Evolutionary conservation across 2,888 invertebrate species (phyloP).

Genomic region (Drosophila anomelani): DNA sequence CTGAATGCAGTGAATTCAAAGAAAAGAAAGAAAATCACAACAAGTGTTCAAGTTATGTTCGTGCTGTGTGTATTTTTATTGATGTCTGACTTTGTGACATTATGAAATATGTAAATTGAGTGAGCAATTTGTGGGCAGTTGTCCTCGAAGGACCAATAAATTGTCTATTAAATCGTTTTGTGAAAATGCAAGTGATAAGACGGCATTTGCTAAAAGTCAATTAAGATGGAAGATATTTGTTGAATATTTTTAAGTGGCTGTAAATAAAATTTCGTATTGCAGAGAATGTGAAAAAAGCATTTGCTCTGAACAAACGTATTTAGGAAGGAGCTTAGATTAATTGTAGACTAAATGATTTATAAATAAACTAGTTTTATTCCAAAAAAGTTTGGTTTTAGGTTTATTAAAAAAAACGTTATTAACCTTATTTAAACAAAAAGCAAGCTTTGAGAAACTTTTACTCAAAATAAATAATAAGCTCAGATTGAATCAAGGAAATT

Average conservation of each 20-base stretch:
- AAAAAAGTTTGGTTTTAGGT: too few species aligned
- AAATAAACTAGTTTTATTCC: too few species aligned
- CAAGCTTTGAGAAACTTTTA: too few species aligned
- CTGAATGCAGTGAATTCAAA: neutral
- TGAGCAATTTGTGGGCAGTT: conserved; percentile 12
- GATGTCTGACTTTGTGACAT: conserved; percentile 5
- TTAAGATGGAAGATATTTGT: neutral
- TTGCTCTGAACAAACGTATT: too few species aligned
- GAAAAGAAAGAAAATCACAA: conserved; percentile 1
- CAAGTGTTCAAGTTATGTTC: neutral
- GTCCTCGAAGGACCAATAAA: conserved; percentile 2
- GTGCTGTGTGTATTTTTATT: conserved; percentile 8
- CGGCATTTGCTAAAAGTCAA: neutral
- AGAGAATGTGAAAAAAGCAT: neutral
- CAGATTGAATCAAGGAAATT: too few species aligned
- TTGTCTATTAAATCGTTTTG: conserved; percentile 3
- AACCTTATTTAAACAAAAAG: too few species aligned
- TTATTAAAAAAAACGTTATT: too few species aligned
- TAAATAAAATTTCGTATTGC: neutral
- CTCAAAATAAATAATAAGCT: too few species aligned
- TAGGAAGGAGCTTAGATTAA: too few species aligned
- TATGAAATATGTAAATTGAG: conserved; percentile 23
- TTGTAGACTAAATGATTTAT: too few species aligned
- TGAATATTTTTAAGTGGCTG: neutral
- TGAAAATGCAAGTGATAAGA: conserved; percentile 7